phyloP scores from a whole-genome alignment of 2,888 invertebrate species.

The Ophioninae sp. region DNA sequence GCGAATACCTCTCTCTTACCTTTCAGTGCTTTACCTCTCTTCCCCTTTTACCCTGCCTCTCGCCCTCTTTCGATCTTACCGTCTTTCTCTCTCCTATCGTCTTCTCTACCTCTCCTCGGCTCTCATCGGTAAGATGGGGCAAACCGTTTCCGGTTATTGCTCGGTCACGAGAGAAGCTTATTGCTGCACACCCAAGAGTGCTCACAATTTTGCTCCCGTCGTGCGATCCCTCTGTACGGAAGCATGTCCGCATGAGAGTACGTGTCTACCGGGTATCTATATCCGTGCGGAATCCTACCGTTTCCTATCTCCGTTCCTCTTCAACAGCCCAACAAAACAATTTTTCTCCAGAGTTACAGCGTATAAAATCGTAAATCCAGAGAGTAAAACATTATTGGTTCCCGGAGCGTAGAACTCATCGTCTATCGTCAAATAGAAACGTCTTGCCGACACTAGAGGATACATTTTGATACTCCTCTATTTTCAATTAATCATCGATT shows the following conservation, averaged over 20 bases:
- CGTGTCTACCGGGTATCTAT: constrained; percentile 27
- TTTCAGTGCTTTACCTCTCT: background rate
- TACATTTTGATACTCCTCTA: background rate
- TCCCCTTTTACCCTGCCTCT: background rate
- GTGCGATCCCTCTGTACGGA: constrained; percentile 19
- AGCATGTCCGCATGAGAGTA: constrained; percentile 30
- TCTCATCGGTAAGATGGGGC: constrained; percentile 34
- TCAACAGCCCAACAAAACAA: constrained; percentile 40
- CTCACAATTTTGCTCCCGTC: constrained; percentile 33
- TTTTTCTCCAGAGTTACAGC: constrained; percentile 17
- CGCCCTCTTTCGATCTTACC: background rate
- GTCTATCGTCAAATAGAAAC: constrained; percentile 37
- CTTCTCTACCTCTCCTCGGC: constrained; percentile 19
- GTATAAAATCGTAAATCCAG: constrained; percentile 33
- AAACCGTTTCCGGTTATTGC: constrained; percentile 63
- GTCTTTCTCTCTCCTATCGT: background rate
- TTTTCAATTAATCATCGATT: background rate
- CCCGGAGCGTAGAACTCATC: constrained; percentile 50
- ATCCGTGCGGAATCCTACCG: background rate
- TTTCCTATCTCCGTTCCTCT: background rate
- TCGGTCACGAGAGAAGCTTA: constrained; percentile 64
- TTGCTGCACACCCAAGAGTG: constrained; percentile 50
- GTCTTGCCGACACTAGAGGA: background rate
- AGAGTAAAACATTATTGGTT: constrained; percentile 55
- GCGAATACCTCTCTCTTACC: constrained; percentile 4